Evolutionary conservation across 2,113 vertebrate genomes (phyloP).

Genomic region (Regulus satrapa): DNA sequence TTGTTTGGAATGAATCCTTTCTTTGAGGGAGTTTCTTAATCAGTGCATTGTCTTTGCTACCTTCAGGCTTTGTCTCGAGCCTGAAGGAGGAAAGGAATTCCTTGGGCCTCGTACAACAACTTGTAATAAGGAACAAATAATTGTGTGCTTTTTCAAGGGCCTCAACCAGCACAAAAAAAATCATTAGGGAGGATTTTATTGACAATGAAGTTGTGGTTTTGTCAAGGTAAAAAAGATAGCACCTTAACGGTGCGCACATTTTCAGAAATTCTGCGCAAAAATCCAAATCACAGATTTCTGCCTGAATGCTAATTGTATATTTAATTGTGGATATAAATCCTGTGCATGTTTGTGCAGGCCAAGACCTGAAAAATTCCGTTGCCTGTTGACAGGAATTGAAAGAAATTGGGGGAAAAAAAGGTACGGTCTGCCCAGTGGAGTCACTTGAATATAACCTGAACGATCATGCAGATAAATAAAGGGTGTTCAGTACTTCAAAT

Average conservation of each 20-base stretch:
- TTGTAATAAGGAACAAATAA: neutral
- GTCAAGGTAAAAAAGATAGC: rapidly evolving
- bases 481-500: neutral
- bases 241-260: too few species aligned
- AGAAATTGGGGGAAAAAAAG: neutral
- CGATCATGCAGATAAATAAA: neutral
- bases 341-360: neutral
- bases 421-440: neutral
- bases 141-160: neutral
- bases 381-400: neutral
- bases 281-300: neutral
- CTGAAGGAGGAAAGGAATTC: neutral
- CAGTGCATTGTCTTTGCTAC: neutral
- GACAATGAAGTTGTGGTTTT: neutral
- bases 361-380: neutral
- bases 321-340: neutral
- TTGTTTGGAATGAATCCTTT: neutral
- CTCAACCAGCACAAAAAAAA: neutral
- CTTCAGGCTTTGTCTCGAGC: neutral
- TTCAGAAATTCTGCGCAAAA: neutral
- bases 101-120: neutral
- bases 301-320: neutral
- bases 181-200: neutral
- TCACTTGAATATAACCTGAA: neutral
- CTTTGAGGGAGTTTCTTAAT: neutral